Evolutionary conservation across 2,113 vertebrate species (phyloP), one percentile per base, ranked within the genome.

Genomic region (Lethenteron reissneri): DNA sequence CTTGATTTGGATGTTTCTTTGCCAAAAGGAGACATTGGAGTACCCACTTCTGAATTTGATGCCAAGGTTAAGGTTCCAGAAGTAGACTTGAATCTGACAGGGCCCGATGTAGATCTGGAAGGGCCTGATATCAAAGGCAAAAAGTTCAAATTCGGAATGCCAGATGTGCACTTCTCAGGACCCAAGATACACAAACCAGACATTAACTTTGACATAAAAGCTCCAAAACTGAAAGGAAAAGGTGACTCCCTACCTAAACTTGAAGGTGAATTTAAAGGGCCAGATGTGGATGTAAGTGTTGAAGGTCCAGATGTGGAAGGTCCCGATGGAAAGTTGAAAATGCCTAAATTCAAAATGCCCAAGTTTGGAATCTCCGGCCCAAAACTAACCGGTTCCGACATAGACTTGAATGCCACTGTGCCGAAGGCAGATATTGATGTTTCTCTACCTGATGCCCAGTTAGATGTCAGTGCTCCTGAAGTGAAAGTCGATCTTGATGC

Each of bases 311-410:
- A 74, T 6, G 10, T 60, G 19, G 73, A 73, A 70, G 74, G 71
- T 3, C 71, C 74, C 14, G 78, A 80, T 19, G 56, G 69, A 60
- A 82, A 79, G 70, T 74, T 57, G 62, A 83, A 82, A 71, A 70
- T 78, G 3, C 78, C 81, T 58, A 83, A 81, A 74, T 78, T 83
- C 71, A 79, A 79, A 8, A 72, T 83, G 72, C 77, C 81, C 12
- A 82, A 80, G 71, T 76, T 77, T 4, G 81, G 78, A 58, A 77
- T 82, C 71, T 74, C 78, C 0, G 81, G 78, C 70, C 73, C 79
- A n/a, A 83, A 80, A 73, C 75, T 72, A 8, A 77, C 74, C 57
- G 14, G 72, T 11, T 19, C 11, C 11, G 73, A 62, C 6, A 64
- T 41, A 56, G 71, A 75, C n/a, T 59, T 70, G 3, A 60, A n/a